These are phyloP conservation scores for Lithophane ornitopus DNA, from an alignment of 2,888 invertebrate genomes.

Conservation along the genomic window DNA sequence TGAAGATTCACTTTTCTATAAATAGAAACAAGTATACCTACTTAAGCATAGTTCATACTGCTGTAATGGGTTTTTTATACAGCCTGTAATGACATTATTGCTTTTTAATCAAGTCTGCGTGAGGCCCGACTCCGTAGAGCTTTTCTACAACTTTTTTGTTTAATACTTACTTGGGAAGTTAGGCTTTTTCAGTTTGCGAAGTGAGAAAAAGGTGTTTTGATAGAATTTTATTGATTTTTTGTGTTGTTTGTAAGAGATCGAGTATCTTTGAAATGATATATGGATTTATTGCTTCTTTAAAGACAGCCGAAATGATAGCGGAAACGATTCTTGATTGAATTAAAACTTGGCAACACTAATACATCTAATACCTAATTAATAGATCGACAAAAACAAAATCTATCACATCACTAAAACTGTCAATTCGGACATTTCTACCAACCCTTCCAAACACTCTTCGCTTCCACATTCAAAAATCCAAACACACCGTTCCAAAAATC, in stretches of 20 bases:
- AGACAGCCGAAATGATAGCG: too few relatives aligned
- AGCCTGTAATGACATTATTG: conserved; percentile 84
- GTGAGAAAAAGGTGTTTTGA: background rate
- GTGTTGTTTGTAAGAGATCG: background rate
- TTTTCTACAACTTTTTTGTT: conserved; percentile 34
- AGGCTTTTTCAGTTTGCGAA: conserved; percentile 7
- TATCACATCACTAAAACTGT: background rate
- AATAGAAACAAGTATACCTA: conserved; percentile 35
- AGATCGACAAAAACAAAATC: background rate
- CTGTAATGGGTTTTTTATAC: conserved; percentile 82
- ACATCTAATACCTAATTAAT: background rate
- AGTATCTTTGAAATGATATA: background rate
- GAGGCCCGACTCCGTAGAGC: conserved; percentile 66
- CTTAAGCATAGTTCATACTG: conserved; percentile 22
- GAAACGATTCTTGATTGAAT: background rate
- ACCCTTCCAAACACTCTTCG: background rate
- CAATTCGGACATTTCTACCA: background rate
- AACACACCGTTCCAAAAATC: conserved; percentile 73
- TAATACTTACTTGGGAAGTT: background rate
- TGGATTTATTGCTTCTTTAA: background rate
- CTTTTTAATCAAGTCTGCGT: conserved; percentile 84
- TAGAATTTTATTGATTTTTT: conserved; percentile 12
- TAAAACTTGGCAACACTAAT: too few relatives aligned
- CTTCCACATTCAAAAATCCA: conserved; percentile 11
- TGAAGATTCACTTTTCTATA: conserved; percentile 51